Conservation (phyloP, 2,888 invertebrate species). For the Drosophila quinaria region DNA sequence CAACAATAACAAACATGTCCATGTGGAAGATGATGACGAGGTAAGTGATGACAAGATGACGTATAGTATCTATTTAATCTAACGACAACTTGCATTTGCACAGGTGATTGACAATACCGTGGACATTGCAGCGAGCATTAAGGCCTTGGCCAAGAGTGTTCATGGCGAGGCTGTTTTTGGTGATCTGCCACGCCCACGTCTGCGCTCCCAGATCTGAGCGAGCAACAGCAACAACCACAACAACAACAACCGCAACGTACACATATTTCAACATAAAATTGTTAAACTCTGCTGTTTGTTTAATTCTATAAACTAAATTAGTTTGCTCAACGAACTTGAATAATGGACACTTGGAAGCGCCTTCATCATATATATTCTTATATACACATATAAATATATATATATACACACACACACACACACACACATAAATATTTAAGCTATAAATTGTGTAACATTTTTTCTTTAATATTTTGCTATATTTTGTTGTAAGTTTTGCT, state of each 20-base stretch:
- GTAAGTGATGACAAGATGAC: conserved; percentile 58
- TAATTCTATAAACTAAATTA: conserved; percentile 70
- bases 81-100: neutral
- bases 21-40: conserved; percentile 70
- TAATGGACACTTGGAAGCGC: conserved; percentile 43
- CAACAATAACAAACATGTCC: conserved; percentile 30
- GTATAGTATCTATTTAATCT: neutral
- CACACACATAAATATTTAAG: conserved; percentile 33
- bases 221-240: neutral
- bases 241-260: conserved; percentile 55
- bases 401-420: conserved; percentile 21
- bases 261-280: conserved; percentile 57
- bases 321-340: conserved; percentile 71
- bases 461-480: conserved; percentile 43
- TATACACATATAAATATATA: conserved; percentile 13
- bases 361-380: conserved; percentile 42
- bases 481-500: conserved; percentile 47
- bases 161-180: conserved; percentile 95
- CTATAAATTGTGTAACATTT: conserved; percentile 47
- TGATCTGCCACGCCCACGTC: conserved; percentile 94
- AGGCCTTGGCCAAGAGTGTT: conserved; percentile 95
- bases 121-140: conserved; percentile 96
- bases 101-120: conserved; percentile 88
- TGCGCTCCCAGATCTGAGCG: conserved; percentile 92
- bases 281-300: conserved; percentile 54